Evolutionary conservation across 2,797 vertebrate species (phyloP).

Genomic region (Enteromius anoplus): DNA sequence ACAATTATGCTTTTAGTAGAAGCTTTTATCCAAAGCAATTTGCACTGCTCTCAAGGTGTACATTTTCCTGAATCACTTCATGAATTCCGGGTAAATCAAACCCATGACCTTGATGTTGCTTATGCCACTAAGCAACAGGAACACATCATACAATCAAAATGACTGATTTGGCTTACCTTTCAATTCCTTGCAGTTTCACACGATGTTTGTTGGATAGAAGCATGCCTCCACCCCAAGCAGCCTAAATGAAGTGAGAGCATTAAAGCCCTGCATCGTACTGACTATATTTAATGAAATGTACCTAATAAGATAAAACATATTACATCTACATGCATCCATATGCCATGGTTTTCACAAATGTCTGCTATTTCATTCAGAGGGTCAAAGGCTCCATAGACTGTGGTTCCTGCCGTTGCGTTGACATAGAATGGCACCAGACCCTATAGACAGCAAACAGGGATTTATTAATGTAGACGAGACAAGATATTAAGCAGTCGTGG

Average conservation of each 20-base stretch:
- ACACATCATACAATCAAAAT: neutral
- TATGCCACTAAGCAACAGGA: neutral
- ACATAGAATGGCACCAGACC: constrained; percentile 77
- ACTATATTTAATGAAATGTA: neutral
- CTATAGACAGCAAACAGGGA: constrained; percentile 59
- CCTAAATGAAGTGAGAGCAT: constrained; percentile 63
- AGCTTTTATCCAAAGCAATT: neutral
- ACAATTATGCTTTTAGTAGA: neutral
- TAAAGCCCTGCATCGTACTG: neutral
- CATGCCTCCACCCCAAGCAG: constrained; percentile 77
- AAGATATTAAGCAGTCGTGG: too few relatives aligned
- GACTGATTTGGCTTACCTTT: constrained; percentile 66
- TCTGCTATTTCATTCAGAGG: constrained; percentile 71
- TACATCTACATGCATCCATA: constrained; percentile 82
- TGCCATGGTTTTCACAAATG: constrained; percentile 67
- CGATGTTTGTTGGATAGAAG: constrained; percentile 75
- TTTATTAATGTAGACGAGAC: neutral
- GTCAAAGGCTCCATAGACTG: constrained; percentile 77
- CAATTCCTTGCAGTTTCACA: constrained; percentile 72
- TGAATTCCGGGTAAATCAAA: neutral
- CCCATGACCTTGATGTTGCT: neutral
- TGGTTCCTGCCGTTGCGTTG: constrained; percentile 76
- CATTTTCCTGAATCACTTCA: neutral
- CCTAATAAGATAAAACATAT: neutral
- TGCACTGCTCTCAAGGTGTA: neutral